Conservation (phyloP, 2,113 vertebrate species). For the Actenoides lindsayi region DNA sequence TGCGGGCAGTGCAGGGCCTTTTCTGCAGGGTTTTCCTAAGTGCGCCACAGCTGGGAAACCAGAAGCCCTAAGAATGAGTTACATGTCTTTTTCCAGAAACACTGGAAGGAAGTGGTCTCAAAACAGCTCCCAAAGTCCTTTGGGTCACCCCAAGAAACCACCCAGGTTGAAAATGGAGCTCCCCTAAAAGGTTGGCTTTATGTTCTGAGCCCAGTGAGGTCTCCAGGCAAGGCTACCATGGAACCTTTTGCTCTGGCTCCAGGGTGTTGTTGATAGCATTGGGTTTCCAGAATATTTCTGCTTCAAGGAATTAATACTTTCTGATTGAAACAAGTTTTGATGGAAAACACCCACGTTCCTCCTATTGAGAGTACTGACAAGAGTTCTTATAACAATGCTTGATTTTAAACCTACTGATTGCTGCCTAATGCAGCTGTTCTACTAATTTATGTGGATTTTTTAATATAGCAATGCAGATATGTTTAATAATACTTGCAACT, state of each 20-base stretch:
- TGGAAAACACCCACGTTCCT: background rate
- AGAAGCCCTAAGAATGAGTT: background rate
- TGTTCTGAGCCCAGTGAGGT: background rate
- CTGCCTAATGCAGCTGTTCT: background rate
- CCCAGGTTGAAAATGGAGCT: background rate
- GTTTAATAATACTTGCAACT: background rate
- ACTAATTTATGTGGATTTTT: background rate
- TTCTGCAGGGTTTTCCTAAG: background rate
- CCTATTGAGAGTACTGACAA: background rate
- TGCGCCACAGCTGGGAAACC: background rate
- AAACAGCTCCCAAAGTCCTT: background rate
- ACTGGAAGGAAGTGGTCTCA: background rate
- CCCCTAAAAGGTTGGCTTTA: background rate
- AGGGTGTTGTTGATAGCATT: background rate
- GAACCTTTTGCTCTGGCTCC: background rate
- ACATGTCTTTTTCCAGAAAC: background rate
- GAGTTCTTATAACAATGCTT: background rate
- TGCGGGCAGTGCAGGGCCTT: rapidly evolving
- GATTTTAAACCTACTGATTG: conserved; percentile 6
- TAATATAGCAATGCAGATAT: background rate
- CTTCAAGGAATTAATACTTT: background rate
- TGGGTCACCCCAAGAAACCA: background rate
- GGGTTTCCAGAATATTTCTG: background rate
- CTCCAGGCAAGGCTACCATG: background rate
- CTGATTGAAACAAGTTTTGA: background rate